Evolutionary conservation across 2,888 invertebrate genomes (phyloP).

Genomic region (Prenolepis imparis): DNA sequence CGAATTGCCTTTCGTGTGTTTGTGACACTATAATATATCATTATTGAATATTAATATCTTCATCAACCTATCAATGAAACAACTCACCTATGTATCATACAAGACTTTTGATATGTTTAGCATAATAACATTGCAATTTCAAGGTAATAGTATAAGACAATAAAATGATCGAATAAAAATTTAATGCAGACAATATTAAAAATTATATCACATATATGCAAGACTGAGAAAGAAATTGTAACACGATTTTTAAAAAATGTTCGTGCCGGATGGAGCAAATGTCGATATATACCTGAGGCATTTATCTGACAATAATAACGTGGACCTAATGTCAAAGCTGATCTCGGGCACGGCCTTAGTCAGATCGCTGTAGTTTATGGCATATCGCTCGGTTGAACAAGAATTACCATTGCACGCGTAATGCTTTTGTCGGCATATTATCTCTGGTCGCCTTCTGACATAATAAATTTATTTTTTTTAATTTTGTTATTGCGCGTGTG

Average conservation of each 20-base stretch:
- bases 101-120: not conserved
- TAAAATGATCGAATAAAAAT: not conserved
- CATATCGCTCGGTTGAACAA: slow-evolving; percentile 27
- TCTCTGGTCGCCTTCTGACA: not conserved
- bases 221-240: slow-evolving; percentile 36
- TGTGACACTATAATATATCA: not conserved
- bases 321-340: slow-evolving; percentile 45
- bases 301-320: slow-evolving; percentile 53
- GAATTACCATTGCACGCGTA: slow-evolving; percentile 26
- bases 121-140: not conserved
- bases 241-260: slow-evolving; percentile 60
- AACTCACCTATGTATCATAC: not conserved
- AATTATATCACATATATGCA: not conserved
- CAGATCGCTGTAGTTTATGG: slow-evolving; percentile 44
- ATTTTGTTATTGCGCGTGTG: not conserved
- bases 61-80: not conserved
- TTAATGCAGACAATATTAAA: not conserved
- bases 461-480: slow-evolving; percentile 4
- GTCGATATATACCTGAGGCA: slow-evolving; percentile 54
- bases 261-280: slow-evolving; percentile 56
- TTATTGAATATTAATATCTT: not conserved
- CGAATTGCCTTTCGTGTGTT: not conserved
- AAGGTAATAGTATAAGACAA: not conserved
- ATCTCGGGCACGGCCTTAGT: slow-evolving; percentile 17
- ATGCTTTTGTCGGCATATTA: slow-evolving; percentile 38